Evolutionary conservation across 2,797 vertebrate species (phyloP).

Genomic region (Erethizon dorsatum): DNA sequence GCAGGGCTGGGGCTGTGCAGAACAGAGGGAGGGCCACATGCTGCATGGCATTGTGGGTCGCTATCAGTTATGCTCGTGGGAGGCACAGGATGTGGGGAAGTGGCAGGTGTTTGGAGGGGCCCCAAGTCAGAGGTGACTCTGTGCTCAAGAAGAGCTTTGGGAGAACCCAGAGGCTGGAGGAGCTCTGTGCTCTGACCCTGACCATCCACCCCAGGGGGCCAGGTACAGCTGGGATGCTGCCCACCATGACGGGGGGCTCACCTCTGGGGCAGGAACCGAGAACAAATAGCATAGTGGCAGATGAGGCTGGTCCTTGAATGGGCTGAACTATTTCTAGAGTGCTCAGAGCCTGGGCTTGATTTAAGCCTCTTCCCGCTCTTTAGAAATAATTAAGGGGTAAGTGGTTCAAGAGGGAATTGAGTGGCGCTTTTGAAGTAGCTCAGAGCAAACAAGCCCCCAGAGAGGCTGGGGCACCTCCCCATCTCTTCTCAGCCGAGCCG

Average conservation of each 20-base stretch:
- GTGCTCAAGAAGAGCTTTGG: background rate
- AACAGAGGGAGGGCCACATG: background rate
- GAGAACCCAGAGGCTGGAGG: background rate
- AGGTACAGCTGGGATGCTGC: background rate
- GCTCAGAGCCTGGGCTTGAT: conserved; percentile 1
- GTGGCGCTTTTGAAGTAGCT: conserved; percentile 54
- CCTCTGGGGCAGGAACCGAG: background rate
- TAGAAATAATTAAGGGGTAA: conserved; percentile 73
- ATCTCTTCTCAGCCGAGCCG: background rate
- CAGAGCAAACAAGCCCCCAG: conserved; percentile 51
- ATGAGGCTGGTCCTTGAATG: background rate
- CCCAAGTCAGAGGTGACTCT: background rate
- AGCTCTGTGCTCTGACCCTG: background rate
- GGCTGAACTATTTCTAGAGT: background rate
- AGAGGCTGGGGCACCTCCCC: conserved; percentile 13
- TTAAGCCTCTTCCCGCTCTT: conserved; percentile 6
- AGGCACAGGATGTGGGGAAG: background rate
- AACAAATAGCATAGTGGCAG: background rate
- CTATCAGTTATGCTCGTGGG: background rate
- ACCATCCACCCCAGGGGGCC: rapidly evolving
- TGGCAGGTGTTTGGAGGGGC: background rate
- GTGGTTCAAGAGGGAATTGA: conserved; percentile 72
- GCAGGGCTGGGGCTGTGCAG: too few species aligned
- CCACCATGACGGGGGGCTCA: background rate
- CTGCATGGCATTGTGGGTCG: rapidly evolving